Conservation (phyloP, 2,797 vertebrate genomes). For the Pseudochromis fuscus region DNA sequence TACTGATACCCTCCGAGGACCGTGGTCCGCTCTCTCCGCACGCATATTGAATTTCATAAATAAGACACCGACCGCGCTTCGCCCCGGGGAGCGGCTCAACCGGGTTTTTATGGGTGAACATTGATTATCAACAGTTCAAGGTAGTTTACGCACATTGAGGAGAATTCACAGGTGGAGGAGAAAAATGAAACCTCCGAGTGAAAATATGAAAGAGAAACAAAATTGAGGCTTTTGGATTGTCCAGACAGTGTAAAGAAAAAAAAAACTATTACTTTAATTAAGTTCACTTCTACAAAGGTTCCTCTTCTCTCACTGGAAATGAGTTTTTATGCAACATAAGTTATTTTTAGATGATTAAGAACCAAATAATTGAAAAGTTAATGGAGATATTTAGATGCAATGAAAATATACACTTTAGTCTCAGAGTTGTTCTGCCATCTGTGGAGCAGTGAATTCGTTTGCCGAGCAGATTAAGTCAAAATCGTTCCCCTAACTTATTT, state of each 20-base stretch:
- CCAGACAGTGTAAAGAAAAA: constrained; percentile 40
- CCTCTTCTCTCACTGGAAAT: constrained; percentile 33
- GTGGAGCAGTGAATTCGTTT: background rate
- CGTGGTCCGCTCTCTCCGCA: constrained; percentile 57
- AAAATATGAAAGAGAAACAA: constrained; percentile 48
- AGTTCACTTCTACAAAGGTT: constrained; percentile 43
- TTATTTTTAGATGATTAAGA: constrained; percentile 30
- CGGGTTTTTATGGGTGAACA: constrained; percentile 62
- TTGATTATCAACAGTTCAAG: constrained; percentile 78
- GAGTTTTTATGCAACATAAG: constrained; percentile 31
- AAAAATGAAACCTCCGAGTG: constrained; percentile 50
- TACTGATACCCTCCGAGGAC: constrained; percentile 74
- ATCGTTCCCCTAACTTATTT: background rate
- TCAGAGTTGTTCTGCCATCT: background rate
- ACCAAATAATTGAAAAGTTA: constrained; percentile 53
- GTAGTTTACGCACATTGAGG: constrained; percentile 55
- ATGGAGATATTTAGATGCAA: constrained; percentile 14
- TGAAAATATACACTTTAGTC: constrained; percentile 1
- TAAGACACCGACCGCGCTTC: constrained; percentile 64
- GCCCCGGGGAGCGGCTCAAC: constrained; percentile 40
- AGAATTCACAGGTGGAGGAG: constrained; percentile 54
- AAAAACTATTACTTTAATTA: constrained; percentile 57
- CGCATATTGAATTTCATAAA: constrained; percentile 77
- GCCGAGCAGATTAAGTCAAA: background rate
- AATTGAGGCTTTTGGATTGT: constrained; percentile 41